A percentile compares a stretch with the other conserved stretches of the same genome.
These are phyloP conservation scores for Drosophila kambysellisi DNA, from an alignment of 2,888 invertebrate species.

Conservation along the genomic window DNA sequence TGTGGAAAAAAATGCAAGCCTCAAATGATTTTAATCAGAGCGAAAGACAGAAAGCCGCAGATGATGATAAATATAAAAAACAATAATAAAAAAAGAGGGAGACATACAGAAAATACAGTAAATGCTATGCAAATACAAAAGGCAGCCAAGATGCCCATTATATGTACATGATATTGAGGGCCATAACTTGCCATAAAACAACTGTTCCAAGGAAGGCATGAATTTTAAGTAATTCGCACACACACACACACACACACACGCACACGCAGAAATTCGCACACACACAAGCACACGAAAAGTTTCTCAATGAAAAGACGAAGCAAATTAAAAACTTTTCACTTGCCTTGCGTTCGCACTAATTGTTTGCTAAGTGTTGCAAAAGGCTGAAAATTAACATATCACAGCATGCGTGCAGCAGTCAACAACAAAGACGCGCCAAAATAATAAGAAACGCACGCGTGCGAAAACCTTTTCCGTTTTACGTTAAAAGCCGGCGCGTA, in stretches of 20 bases:
- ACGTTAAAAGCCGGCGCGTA: slow-evolving; percentile 60
- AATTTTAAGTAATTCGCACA: slow-evolving; percentile 58
- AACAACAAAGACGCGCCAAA: slow-evolving; percentile 7
- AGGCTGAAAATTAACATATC: slow-evolving; percentile 73
- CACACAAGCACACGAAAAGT: slow-evolving; percentile 43
- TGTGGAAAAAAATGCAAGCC: slow-evolving; percentile 43
- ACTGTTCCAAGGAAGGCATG: slow-evolving; percentile 49
- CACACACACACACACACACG: slow-evolving; percentile 16
- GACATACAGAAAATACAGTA: slow-evolving; percentile 17
- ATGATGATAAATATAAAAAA: slow-evolving; percentile 25
- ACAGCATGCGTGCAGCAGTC: slow-evolving; percentile 55
- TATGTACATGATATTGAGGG: slow-evolving; percentile 58
- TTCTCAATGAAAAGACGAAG: slow-evolving; percentile 73
- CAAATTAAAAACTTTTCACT: slow-evolving; percentile 79
- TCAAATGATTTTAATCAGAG: slow-evolving; percentile 70
- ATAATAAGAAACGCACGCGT: not conserved
- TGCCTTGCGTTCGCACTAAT: slow-evolving; percentile 67
- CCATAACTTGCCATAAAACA: slow-evolving; percentile 57
- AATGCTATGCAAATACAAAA: slow-evolving; percentile 60
- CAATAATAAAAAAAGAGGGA: slow-evolving; percentile 5
- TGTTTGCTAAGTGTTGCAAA: slow-evolving; percentile 71
- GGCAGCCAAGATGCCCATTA: slow-evolving; percentile 51
- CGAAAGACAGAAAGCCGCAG: slow-evolving; percentile 32
- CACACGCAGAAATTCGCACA: not conserved
- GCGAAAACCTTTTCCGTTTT: slow-evolving; percentile 18